Evolutionary conservation across 1,140 invertebrate species (phyloP).

Genomic region (Drosophila melanica): DNA sequence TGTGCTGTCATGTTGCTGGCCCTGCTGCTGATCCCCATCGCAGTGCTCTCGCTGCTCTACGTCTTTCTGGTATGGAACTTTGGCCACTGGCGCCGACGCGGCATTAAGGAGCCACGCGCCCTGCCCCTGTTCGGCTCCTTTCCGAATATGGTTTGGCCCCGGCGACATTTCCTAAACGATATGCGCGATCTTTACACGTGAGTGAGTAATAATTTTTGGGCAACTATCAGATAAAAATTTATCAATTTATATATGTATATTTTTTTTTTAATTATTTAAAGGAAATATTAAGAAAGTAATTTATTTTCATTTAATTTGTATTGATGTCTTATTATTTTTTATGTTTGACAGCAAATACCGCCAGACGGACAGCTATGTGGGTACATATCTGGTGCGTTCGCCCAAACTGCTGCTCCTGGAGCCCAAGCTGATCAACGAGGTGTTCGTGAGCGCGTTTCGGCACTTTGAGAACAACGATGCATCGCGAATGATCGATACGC

Average conservation of each 20-base stretch:
- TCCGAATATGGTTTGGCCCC: constrained; percentile 83
- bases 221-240: too few species aligned
- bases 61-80: constrained; percentile 81
- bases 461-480: constrained; percentile 84
- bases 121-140: constrained; percentile 81
- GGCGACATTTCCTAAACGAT: constrained; percentile 71
- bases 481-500: constrained; percentile 69
- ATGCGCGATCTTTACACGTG: constrained; percentile 77
- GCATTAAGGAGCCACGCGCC: constrained; percentile 64
- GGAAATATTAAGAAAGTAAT: too few species aligned
- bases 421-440: constrained; percentile 84
- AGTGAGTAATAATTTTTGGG: background rate
- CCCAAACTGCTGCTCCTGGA: constrained; percentile 85
- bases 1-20: constrained; percentile 40
- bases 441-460: constrained; percentile 85
- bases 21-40: constrained; percentile 29
- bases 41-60: constrained; percentile 54
- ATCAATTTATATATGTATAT: background rate
- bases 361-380: constrained; percentile 71
- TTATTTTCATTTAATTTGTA: background rate
- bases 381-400: constrained; percentile 80
- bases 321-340: too few species aligned
- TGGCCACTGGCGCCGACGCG: constrained; percentile 78
- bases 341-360: constrained; percentile 45
- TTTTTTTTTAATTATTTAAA: background rate